Evolutionary conservation across 1,140 invertebrate species (phyloP).

Genomic region (Drosophila bipectinata): DNA sequence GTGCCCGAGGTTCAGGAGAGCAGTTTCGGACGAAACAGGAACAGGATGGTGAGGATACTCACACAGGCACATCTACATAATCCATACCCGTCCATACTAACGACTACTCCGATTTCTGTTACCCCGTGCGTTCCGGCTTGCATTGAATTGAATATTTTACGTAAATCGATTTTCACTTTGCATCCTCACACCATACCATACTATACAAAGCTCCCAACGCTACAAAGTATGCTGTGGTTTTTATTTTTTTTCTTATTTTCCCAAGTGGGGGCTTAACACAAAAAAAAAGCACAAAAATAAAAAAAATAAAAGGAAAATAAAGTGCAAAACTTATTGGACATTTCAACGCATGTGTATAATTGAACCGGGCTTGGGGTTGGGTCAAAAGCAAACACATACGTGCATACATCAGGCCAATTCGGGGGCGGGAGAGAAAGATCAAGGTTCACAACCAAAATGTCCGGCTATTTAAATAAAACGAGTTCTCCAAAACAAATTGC

Average conservation of each 20-base stretch:
- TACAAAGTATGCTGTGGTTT: conserved; percentile 46
- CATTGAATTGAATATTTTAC: conserved; percentile 42
- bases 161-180: conserved; percentile 63
- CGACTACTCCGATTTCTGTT: conserved; percentile 4
- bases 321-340: conserved; percentile 5
- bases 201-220: not conserved
- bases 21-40: conserved; percentile 8
- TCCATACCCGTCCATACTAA: conserved; percentile 3
- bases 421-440: not conserved
- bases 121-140: conserved; percentile 11
- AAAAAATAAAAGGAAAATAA: conserved; percentile 7
- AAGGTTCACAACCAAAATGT: conserved; percentile 38
- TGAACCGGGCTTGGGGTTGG: not conserved
- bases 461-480: conserved; percentile 35
- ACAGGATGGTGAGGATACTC: not conserved
- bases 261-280: not conserved
- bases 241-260: not conserved
- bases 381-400: not conserved
- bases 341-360: conserved; percentile 12
- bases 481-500: conserved; percentile 26
- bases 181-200: conserved; percentile 16
- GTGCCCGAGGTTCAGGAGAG: not conserved
- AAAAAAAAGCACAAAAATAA: not conserved
- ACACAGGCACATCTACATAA: not conserved
- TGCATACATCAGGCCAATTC: not conserved